Percentiles rank a stretch among this genome's conserved stretches.
Conservation (phyloP, 2,113 vertebrate genomes). For the Heloderma charlesbogerti region DNA sequence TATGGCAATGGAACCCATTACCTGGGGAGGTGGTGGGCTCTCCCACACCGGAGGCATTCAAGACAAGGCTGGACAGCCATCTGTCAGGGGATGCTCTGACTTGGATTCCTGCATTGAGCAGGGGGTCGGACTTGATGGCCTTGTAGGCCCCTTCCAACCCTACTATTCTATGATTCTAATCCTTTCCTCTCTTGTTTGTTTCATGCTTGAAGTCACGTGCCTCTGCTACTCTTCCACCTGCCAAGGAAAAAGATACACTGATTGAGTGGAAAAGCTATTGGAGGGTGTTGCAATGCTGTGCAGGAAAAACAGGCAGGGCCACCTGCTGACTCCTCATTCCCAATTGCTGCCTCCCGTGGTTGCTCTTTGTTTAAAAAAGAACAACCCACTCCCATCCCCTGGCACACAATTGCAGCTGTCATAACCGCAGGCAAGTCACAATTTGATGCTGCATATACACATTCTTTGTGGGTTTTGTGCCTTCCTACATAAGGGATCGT, state of each 20-base stretch:
- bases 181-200: not conserved
- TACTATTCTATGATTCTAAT: too few relatives aligned
- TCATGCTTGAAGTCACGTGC: not conserved
- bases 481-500: not conserved
- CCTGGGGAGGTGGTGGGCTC: too few relatives aligned
- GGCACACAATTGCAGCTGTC: not conserved
- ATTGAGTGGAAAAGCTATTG: not conserved
- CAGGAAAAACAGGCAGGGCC: not conserved
- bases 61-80: too few relatives aligned
- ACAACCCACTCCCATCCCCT: not conserved
- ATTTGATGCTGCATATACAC: not conserved
- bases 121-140: too few relatives aligned
- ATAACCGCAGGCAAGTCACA: not conserved
- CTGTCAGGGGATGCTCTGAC: too few relatives aligned
- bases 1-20: too few relatives aligned
- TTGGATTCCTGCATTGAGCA: too few relatives aligned
- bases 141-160: too few relatives aligned
- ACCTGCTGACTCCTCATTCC: not conserved
- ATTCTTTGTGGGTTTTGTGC: not conserved
- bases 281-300: not conserved
- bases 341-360: not conserved
- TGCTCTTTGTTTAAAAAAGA: not conserved
- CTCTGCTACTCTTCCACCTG: not conserved
- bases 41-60: too few relatives aligned
- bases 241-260: not conserved